Percentiles rank a stretch among this genome's conserved stretches.
These are phyloP conservation scores for Coenonympha arcania DNA, from an alignment of 2,888 invertebrate species.

Conservation along the genomic window DNA sequence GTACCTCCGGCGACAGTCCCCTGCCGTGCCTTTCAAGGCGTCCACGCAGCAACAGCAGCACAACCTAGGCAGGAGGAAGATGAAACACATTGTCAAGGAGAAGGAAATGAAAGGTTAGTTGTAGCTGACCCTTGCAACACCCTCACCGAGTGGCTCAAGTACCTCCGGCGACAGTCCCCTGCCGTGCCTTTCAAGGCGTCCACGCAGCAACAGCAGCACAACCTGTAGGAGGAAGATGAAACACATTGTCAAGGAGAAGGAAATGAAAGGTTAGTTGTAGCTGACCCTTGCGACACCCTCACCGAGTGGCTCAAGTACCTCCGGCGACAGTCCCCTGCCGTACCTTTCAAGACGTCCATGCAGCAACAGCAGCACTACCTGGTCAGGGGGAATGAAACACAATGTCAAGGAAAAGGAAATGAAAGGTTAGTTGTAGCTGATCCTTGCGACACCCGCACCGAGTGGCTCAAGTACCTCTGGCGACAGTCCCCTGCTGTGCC, in stretches of 20 bases:
- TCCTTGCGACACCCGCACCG: constrained; percentile 89
- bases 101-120: constrained; percentile 78
- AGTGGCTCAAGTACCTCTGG: constrained; percentile 93
- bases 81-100: constrained; percentile 73
- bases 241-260: too few relatives aligned
- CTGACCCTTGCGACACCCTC: constrained; percentile 91
- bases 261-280: too few relatives aligned
- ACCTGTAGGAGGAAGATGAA: too few relatives aligned
- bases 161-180: too few relatives aligned
- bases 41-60: constrained; percentile 91
- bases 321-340: constrained; percentile 85
- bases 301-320: constrained; percentile 93
- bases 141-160: too few relatives aligned
- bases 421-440: constrained; percentile 61
- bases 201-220: too few relatives aligned
- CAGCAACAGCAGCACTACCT: constrained; percentile 91
- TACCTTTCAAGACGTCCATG: constrained; percentile 89
- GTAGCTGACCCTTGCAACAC: too few relatives aligned
- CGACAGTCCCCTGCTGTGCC: constrained; percentile 89
- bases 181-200: too few relatives aligned
- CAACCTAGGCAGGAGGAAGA: constrained; percentile 80
- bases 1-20: constrained; percentile 86
- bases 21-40: constrained; percentile 90
- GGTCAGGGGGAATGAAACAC: constrained; percentile 77
- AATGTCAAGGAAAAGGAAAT: constrained; percentile 77